A percentile compares a stretch with the other conserved stretches of the same genome.
These are phyloP conservation scores for Lasaia peninsularis DNA, from an alignment of 1,140 invertebrate species.

Conservation along the genomic window DNA sequence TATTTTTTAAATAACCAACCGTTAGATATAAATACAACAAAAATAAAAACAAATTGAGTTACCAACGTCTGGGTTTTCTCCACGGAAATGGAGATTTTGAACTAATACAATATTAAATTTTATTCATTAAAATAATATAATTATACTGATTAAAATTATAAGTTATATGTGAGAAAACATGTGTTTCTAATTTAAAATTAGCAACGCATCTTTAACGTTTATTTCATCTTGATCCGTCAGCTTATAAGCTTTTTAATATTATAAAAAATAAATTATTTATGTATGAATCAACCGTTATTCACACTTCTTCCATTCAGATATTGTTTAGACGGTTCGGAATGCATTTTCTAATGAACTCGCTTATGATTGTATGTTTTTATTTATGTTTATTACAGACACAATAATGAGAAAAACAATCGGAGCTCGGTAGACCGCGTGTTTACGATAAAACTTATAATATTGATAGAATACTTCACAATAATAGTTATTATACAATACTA, in stretches of 20 bases:
- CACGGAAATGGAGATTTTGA: no score
- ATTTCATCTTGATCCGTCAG: no score
- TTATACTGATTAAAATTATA: no score
- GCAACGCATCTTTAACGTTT: no score
- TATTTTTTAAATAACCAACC: no score
- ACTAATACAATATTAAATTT: no score
- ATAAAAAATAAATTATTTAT: not conserved
- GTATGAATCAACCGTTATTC: not conserved
- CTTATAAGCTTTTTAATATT: not conserved
- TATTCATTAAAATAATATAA: no score
- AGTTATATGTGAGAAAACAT: no score
- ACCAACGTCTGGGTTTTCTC: no score
- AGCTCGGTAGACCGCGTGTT: conserved; percentile 13
- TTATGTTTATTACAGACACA: conserved; percentile 39
- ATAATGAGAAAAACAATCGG: conserved; percentile 43
- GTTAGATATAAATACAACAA: no score
- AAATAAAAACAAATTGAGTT: no score
- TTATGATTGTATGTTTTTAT: conserved; percentile 35
- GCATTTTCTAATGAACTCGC: conserved; percentile 39
- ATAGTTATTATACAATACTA: not conserved
- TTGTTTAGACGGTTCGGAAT: conserved; percentile 47
- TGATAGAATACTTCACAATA: conserved; percentile 17
- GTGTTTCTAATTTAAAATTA: no score
- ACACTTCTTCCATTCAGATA: not conserved
- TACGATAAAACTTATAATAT: conserved; percentile 24